A percentile compares a stretch with the other conserved stretches of the same genome.
These are phyloP conservation scores for Nematostella vectensis DNA, from an alignment of 92 coral and sea anemone genomes.

Conservation along the genomic window DNA sequence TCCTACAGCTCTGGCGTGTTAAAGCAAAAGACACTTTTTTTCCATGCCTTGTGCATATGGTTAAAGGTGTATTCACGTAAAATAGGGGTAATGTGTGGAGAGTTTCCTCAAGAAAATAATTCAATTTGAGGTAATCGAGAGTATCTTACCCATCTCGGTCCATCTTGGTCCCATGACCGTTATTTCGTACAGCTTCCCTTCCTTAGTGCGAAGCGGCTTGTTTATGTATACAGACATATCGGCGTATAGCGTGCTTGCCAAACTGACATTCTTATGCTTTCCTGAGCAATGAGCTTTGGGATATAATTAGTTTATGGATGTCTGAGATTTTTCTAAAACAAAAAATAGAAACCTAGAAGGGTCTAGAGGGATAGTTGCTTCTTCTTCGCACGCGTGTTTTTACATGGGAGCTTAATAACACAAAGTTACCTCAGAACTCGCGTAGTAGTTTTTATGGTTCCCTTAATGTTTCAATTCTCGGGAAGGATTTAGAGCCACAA, in stretches of 20 bases:
- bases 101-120: too few species aligned
- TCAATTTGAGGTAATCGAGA: too few species aligned
- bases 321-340: too few species aligned
- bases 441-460: too few species aligned
- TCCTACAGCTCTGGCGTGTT: background rate
- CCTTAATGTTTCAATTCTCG: too few species aligned
- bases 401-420: too few species aligned
- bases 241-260: slow-evolving; percentile 47
- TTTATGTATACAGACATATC: slow-evolving; percentile 62
- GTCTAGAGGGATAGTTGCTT: background rate
- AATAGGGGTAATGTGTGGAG: too few species aligned
- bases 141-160: slow-evolving; percentile 8
- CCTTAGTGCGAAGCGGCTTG: slow-evolving; percentile 17
- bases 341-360: background rate
- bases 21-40: background rate
- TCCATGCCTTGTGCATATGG: too few species aligned
- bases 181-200: slow-evolving; percentile 2
- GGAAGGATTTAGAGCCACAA: too few species aligned
- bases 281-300: slow-evolving; percentile 76
- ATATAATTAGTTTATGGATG: background rate
- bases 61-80: too few species aligned
- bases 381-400: too few species aligned
- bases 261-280: slow-evolving; percentile 36
- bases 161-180: slow-evolving; percentile 8
- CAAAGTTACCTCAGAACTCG: too few species aligned